A percentile compares a stretch with the other conserved stretches of the same genome.
Conservation (phyloP, 35 echinoderm and acorn worm species). For the Strongylocentrotus purpuratus region DNA sequence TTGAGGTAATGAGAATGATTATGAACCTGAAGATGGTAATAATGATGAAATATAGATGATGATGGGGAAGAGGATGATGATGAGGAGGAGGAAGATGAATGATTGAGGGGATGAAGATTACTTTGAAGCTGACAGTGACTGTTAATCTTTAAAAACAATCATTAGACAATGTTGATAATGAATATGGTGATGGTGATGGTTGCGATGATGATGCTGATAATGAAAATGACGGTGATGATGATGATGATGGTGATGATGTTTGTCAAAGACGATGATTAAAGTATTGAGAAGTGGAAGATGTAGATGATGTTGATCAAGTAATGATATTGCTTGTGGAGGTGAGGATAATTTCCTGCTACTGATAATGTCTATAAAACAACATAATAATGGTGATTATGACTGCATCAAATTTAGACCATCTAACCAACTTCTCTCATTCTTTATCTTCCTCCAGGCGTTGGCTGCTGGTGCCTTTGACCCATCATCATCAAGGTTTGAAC, state of each 20-base stretch:
- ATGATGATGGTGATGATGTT: not conserved
- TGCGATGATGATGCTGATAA: not conserved
- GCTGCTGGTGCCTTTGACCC: conserved; percentile 29
- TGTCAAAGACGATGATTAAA: not conserved
- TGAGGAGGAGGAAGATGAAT: too few relatives aligned
- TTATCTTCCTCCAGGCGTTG: not conserved
- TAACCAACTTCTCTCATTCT: not conserved
- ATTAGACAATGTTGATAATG: not conserved
- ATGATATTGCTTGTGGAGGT: too few relatives aligned
- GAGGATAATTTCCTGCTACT: too few relatives aligned
- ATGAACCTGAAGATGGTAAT: too few relatives aligned
- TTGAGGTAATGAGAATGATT: too few relatives aligned
- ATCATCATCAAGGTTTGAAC: conserved; percentile 1
- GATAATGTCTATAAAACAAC: not conserved
- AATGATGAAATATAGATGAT: too few relatives aligned
- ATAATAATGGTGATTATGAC: not conserved
- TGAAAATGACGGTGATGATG: not conserved
- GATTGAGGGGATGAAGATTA: too few relatives aligned
- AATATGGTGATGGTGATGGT: not conserved
- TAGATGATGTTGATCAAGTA: too few relatives aligned
- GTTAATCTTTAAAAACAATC: too few relatives aligned
- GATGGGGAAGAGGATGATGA: too few relatives aligned
- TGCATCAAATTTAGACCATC: not conserved
- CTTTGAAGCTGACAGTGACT: too few relatives aligned
- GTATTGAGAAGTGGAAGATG: not conserved